A percentile compares a stretch with the other conserved stretches of the same genome.
Evolutionary conservation across 37 sponge, comb jelly and placozoan genomes (phyloP).

Genomic region (Aplysina aerophoba): DNA sequence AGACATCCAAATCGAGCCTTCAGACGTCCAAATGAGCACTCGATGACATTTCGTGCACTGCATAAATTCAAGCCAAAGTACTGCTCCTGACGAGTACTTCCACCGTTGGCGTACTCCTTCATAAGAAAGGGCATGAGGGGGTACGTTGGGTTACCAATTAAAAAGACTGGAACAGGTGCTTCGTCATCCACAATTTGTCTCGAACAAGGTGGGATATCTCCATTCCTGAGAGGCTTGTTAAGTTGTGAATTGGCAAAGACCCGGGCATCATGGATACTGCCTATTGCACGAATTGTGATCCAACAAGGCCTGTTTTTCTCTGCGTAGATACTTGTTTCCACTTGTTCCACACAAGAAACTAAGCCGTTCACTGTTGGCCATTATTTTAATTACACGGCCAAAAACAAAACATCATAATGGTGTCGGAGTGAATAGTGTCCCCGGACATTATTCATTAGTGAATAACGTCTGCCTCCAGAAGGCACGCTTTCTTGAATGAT

Average conservation of each 20-base stretch:
- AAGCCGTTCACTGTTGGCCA: too few relatives aligned
- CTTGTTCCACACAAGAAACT: too few relatives aligned
- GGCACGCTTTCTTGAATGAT: too few relatives aligned
- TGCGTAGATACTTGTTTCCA: too few relatives aligned
- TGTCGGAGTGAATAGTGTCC: too few relatives aligned
- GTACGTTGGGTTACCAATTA: conserved; percentile 4
- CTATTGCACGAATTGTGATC: too few relatives aligned
- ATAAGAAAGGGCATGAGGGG: conserved; percentile 36
- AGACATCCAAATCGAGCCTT: conserved; percentile 44
- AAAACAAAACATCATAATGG: too few relatives aligned
- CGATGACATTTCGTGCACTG: conserved; percentile 48
- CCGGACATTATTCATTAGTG: too few relatives aligned
- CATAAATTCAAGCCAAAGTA: conserved; percentile 44
- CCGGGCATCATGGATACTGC: conserved; percentile 32
- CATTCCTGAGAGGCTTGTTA: not conserved
- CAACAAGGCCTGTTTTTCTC: too few relatives aligned
- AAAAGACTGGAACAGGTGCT: not conserved
- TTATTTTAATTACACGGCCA: too few relatives aligned
- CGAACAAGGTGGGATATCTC: conserved; percentile 15
- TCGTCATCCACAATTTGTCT: conserved; percentile 29
- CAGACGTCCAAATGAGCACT: conserved; percentile 49
- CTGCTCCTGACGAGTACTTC: conserved; percentile 33
- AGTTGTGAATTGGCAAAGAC: conserved; percentile 9
- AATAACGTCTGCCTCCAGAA: too few relatives aligned
- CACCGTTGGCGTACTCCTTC: conserved; percentile 46